A percentile compares a stretch with the other conserved stretches of the same genome.
These are phyloP conservation scores for Macrobrachium rosenbergii DNA, from an alignment of 1,140 invertebrate genomes.

Conservation along the genomic window DNA sequence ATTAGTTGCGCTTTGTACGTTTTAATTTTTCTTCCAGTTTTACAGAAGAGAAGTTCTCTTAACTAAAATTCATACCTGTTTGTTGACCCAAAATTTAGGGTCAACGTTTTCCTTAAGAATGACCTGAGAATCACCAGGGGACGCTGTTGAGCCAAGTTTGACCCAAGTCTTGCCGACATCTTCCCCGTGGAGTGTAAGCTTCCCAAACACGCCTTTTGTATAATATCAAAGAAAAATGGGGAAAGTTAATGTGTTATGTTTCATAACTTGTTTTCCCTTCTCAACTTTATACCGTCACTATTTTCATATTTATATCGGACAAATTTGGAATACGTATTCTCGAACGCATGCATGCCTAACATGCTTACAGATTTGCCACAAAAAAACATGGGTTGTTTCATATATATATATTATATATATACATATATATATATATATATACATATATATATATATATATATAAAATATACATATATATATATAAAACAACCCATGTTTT, in stretches of 20 bases:
- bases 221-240: not conserved
- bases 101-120: not conserved
- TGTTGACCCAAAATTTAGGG: not conserved
- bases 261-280: not conserved
- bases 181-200: not conserved
- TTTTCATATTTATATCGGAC: not conserved
- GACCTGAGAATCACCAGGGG: not conserved
- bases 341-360: no score
- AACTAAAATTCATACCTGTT: slow-evolving; percentile 2
- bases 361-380: no score
- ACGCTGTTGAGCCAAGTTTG: not conserved
- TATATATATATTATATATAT: slow-evolving; percentile 1
- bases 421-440: no score
- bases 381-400: not conserved
- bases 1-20: no score
- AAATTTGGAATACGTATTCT: no score
- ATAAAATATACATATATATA: no score
- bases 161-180: not conserved
- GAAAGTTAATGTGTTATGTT: not conserved
- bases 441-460: no score
- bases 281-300: not conserved
- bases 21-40: no score
- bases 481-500: no score
- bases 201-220: slow-evolving; percentile 5
- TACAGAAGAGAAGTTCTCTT: not conserved